These are phyloP conservation scores for Epinephelus malabaricus DNA, from an alignment of 2,797 vertebrate genomes.

Conservation along the genomic window DNA sequence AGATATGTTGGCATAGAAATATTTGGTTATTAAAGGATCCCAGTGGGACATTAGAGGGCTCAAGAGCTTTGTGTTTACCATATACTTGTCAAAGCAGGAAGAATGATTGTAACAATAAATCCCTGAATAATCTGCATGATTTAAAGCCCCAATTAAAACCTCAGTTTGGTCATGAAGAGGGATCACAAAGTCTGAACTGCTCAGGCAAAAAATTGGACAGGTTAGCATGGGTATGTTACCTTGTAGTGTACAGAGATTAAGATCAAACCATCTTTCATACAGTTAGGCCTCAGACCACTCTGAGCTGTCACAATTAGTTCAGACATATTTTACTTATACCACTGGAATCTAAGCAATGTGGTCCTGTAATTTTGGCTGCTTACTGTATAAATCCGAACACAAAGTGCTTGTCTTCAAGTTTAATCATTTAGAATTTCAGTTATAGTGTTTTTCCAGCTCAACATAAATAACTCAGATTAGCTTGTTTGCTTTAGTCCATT, in stretches of 20 bases:
- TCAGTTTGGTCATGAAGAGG: constrained; percentile 24
- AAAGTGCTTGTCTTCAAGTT: not conserved
- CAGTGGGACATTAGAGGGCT: constrained; percentile 30
- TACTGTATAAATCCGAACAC: constrained; percentile 3
- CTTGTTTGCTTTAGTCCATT: not conserved
- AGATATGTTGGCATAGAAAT: constrained; percentile 47
- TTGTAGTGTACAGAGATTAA: not conserved
- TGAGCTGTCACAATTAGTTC: constrained; percentile 1
- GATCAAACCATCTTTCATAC: constrained; percentile 5
- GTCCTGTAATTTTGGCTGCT: not conserved
- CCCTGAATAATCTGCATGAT: constrained; percentile 30
- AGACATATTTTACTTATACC: constrained; percentile 22
- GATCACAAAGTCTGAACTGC: not conserved
- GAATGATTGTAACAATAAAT: constrained; percentile 44
- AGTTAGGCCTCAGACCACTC: not conserved
- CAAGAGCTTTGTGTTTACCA: constrained; percentile 35
- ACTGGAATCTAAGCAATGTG: constrained; percentile 18
- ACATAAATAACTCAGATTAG: not conserved
- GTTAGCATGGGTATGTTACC: constrained; percentile 9
- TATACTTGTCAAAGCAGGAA: constrained; percentile 55
- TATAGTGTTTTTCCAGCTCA: not conserved
- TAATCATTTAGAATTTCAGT: not conserved
- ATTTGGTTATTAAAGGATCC: constrained; percentile 55
- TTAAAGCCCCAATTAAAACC: constrained; percentile 34
- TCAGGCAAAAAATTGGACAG: not conserved